A percentile compares a stretch with the other conserved stretches of the same genome.
Conservation (phyloP, 2,888 invertebrate genomes). For the Ormyrus thymus region DNA sequence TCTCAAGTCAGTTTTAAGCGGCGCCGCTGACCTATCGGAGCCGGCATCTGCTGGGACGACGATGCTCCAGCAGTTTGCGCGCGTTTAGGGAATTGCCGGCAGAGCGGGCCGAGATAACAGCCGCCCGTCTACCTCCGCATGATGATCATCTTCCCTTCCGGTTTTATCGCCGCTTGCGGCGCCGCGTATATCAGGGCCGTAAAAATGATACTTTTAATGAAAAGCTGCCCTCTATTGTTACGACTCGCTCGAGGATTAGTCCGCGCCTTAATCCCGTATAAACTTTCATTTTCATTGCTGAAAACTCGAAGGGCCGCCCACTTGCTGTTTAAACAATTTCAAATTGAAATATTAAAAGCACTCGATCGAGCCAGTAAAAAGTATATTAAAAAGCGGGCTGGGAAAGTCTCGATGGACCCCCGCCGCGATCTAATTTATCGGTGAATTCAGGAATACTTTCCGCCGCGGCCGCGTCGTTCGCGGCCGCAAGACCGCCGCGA, state of each 20-base stretch:
- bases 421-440: too few relatives aligned
- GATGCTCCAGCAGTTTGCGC: conserved; percentile 4
- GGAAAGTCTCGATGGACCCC: too few relatives aligned
- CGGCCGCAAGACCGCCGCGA: not conserved
- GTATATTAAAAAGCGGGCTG: too few relatives aligned
- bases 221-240: not conserved
- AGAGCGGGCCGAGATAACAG: not conserved
- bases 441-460: not conserved
- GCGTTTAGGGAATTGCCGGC: conserved; percentile 25
- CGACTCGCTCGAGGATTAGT: too few relatives aligned
- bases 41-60: not conserved
- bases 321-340: too few relatives aligned
- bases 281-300: too few relatives aligned
- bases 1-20: too few relatives aligned
- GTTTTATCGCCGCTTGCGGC: not conserved
- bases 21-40: not conserved
- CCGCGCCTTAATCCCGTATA: too few relatives aligned
- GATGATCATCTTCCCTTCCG: not conserved
- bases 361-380: too few relatives aligned
- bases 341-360: not conserved
- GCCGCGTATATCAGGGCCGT: not conserved
- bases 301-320: too few relatives aligned
- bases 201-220: conserved; percentile 8
- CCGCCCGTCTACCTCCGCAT: not conserved
- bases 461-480: not conserved